These are phyloP conservation scores for Halcyon badia DNA, from an alignment of 2,797 vertebrate genomes.

Conservation along the genomic window DNA sequence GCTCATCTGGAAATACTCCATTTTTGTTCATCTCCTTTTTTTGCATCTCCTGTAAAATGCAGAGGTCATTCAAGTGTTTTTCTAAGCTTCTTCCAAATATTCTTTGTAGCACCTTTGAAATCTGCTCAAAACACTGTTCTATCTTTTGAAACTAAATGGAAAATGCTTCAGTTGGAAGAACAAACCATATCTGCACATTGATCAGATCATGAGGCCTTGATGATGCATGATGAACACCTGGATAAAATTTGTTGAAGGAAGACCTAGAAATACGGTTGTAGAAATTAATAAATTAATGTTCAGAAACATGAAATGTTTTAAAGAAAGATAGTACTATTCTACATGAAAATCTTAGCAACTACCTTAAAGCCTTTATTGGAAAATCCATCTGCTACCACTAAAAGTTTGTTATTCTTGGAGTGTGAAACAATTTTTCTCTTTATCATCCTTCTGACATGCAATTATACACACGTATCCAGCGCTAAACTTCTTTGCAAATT, in stretches of 20 bases:
- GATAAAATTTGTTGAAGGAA: background rate
- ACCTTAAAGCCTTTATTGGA: background rate
- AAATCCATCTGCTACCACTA: background rate
- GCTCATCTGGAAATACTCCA: background rate
- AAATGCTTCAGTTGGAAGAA: background rate
- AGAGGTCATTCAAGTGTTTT: background rate
- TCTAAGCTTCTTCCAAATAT: background rate
- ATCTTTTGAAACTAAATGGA: background rate
- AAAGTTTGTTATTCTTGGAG: accelerated
- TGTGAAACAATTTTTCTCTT: background rate
- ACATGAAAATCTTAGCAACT: background rate
- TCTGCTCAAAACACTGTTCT: accelerated
- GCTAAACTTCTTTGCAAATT: background rate
- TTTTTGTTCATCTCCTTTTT: background rate
- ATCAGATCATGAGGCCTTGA: background rate
- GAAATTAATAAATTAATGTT: background rate
- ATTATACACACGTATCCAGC: accelerated
- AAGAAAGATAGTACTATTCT: background rate
- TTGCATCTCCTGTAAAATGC: background rate
- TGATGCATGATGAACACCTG: background rate
- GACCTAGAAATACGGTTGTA: background rate
- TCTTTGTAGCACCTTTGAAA: background rate
- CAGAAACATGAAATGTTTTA: background rate
- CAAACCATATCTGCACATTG: background rate
- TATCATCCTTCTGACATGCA: background rate